Conservation (phyloP, 2,888 invertebrate species). For the Troides aeacus region DNA sequence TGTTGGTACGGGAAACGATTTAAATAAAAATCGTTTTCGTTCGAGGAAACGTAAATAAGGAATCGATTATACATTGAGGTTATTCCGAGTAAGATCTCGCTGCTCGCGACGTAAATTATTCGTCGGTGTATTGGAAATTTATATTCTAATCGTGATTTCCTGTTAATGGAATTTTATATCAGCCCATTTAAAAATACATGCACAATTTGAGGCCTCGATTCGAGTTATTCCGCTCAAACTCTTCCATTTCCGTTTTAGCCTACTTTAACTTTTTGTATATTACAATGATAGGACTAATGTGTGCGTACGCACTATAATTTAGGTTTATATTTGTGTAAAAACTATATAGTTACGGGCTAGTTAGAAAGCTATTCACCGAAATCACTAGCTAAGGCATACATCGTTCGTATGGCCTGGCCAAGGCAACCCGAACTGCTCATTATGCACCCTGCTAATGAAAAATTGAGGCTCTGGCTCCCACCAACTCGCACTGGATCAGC, state of each 20-base stretch:
- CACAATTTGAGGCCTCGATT: conserved; percentile 15
- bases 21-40: background rate
- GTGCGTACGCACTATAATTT: too few relatives aligned
- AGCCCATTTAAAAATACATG: conserved; percentile 22
- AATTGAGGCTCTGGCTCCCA: too few relatives aligned
- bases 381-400: too few relatives aligned
- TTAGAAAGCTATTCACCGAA: too few relatives aligned
- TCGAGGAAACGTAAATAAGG: conserved; percentile 3
- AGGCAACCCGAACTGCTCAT: too few relatives aligned
- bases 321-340: too few relatives aligned
- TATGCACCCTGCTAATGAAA: too few relatives aligned
- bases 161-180: conserved; percentile 26
- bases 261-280: background rate
- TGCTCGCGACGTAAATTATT: conserved; percentile 24
- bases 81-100: conserved; percentile 14
- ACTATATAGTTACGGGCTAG: too few relatives aligned
- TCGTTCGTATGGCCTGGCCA: too few relatives aligned
- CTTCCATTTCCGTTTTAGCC: background rate
- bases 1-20: background rate
- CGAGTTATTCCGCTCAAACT: background rate
- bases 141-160: conserved; percentile 27
- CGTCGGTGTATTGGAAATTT: conserved; percentile 23
- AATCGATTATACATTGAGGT: conserved; percentile 14
- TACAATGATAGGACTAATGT: background rate
- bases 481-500: too few relatives aligned